Evolutionary conservation across 2,113 vertebrate genomes (phyloP).

Genomic region (Myodes glareolus): DNA sequence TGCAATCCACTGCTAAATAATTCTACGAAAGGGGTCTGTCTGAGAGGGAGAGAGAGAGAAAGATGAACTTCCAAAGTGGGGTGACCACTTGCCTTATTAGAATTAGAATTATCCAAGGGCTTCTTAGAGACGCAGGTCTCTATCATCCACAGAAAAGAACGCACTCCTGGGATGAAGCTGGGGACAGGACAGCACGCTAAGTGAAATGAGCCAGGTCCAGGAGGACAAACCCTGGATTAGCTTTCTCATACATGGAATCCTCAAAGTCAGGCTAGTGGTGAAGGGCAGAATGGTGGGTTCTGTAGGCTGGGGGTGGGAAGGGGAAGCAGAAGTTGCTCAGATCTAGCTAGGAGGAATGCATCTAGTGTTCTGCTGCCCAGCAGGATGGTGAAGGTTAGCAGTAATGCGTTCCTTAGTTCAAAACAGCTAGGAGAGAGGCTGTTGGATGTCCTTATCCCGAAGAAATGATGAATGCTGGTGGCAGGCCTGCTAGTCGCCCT

Average conservation of each 20-base stretch:
- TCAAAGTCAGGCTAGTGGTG: background rate
- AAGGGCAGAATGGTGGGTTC: background rate
- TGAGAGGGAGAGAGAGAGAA: too few species aligned
- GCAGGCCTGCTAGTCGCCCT: background rate
- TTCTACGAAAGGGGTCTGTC: background rate
- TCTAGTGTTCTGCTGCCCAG: background rate
- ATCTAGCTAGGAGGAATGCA: background rate
- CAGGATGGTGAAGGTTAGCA: background rate
- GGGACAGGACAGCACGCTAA: too few species aligned
- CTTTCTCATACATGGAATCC: background rate
- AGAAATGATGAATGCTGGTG: background rate
- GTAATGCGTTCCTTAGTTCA: background rate
- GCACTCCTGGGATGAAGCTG: background rate
- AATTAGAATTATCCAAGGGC: background rate
- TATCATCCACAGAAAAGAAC: background rate
- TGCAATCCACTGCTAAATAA: background rate
- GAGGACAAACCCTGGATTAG: background rate
- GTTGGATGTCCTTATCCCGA: background rate
- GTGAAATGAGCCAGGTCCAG: background rate
- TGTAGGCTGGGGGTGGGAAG: background rate
- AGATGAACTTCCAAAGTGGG: background rate
- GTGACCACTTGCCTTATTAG: background rate
- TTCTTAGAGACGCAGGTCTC: background rate
- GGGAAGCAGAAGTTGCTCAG: background rate
- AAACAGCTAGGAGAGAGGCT: background rate